Conservation (phyloP, 2,113 vertebrate species). For the Lontra canadensis region DNA sequence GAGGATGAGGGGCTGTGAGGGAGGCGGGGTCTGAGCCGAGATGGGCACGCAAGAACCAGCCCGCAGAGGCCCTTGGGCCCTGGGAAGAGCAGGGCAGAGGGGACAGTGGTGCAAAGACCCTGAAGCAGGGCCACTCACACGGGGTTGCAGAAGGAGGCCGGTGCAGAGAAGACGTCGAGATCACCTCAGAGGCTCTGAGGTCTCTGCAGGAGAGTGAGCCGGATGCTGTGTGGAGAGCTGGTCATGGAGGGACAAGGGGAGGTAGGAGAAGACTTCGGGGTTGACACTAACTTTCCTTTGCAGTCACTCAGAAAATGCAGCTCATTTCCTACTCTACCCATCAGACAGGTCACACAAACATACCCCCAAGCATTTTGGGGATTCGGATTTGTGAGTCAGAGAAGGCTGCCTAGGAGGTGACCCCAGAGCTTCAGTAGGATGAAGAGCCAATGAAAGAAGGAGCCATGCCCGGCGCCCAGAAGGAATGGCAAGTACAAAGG, state of each 20-base stretch:
- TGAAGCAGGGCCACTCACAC: too few species aligned
- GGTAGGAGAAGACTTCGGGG: too few species aligned
- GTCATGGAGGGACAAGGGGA: too few species aligned
- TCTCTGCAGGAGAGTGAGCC: neutral
- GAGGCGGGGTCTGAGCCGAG: neutral
- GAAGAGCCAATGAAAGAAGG: neutral
- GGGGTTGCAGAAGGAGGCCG: neutral
- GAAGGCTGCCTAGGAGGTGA: neutral
- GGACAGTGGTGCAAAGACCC: neutral
- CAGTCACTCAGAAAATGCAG: neutral
- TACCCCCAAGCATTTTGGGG: neutral
- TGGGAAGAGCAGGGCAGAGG: neutral
- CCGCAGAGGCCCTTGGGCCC: too few species aligned
- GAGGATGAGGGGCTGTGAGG: neutral
- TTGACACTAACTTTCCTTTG: neutral
- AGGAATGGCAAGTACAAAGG: neutral
- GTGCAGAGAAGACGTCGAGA: neutral
- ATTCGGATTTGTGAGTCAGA: neutral
- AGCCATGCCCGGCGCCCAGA: neutral
- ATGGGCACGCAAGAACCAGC: neutral
- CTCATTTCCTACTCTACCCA: neutral
- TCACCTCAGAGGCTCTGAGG: neutral
- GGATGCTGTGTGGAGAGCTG: neutral
- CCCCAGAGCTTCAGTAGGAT: neutral
- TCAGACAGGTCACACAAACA: neutral